phyloP scores from a whole-genome alignment of 2,113 vertebrate species.

The Ailurus styani region DNA sequence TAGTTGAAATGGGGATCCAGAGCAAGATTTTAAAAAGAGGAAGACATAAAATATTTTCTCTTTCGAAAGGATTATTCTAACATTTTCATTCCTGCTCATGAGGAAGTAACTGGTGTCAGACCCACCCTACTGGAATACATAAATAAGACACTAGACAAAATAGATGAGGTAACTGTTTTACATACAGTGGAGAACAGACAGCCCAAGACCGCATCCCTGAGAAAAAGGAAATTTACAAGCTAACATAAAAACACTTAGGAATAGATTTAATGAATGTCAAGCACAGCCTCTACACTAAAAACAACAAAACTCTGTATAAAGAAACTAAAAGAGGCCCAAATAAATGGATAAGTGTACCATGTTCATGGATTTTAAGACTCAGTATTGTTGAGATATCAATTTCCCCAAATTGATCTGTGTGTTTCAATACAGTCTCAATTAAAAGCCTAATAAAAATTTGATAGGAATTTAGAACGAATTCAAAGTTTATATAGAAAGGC shows the following conservation, averaged over 20 bases:
- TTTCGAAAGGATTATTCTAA: not conserved
- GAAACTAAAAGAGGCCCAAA: not conserved
- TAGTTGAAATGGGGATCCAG: not conserved
- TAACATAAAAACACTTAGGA: not conserved
- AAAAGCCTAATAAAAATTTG: not conserved
- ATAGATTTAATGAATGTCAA: conserved; percentile 6
- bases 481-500: not conserved
- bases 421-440: not conserved
- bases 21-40: not conserved
- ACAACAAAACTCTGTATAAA: not conserved
- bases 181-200: not conserved
- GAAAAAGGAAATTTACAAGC: not conserved
- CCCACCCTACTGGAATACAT: not conserved
- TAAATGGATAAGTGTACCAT: not conserved
- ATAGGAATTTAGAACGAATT: not conserved
- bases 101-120: not conserved
- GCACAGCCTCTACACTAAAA: not conserved
- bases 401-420: not conserved
- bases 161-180: not conserved
- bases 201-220: not conserved
- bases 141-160: conserved; percentile 21
- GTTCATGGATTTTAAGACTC: not conserved
- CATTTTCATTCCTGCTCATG: not conserved
- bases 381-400: not conserved
- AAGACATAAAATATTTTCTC: not conserved